Base-by-base conservation (phyloP, 2,888 invertebrate genomes). In the Eumacrocentrus americanus region DNA sequence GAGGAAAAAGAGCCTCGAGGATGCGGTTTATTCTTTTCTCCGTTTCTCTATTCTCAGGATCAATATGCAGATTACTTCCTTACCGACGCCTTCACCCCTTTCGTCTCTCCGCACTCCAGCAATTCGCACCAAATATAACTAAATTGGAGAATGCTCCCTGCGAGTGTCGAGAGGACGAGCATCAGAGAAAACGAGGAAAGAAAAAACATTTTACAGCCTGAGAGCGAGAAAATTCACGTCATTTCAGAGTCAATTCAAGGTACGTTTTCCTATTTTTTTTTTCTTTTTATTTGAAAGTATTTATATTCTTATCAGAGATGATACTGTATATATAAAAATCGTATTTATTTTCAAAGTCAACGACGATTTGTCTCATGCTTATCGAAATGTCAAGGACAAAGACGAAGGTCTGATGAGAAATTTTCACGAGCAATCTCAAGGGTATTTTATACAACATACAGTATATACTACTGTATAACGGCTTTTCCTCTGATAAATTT, bases 11-110 rank as follows among this genome's bases (percentile, higher is more conserved):
- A 42, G 57, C 47, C 56, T 55, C 48, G 11, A 46, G 61, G 51
- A 61, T 56, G 67, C 67, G 66, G 18, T 67, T 53, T 20, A 20
- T 42, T 53, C 42, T 42, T 53, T 42, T 44, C 34, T 18, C 20
- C 42, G n/a, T 9, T n/a, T 50, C n/a, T 6, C 35, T 44, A 54
- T 54, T 54, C 67, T 67, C 68, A 67, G 73, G 73, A 76, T 76
- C 75, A 72, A 76, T 76, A 76, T 76, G 75, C 71, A 75, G 72
- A 76, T 76, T 73, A 70, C 70, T 71, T 68, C 67, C 67, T 70
- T 71, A 70, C 69, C 68, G 64, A 61, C 59, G 55, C 56, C 52
- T 58, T 54, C 34, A 14, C 18, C 11, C 3, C 18, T 23, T 63
- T 61, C 64, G n/a, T n/a, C n/a, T n/a, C n/a, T n/a, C 61, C 18